Percentiles rank a stretch among this genome's conserved stretches.
These are phyloP conservation scores for Notechis scutatus DNA, from an alignment of 2,113 vertebrate species.

Conservation along the genomic window DNA sequence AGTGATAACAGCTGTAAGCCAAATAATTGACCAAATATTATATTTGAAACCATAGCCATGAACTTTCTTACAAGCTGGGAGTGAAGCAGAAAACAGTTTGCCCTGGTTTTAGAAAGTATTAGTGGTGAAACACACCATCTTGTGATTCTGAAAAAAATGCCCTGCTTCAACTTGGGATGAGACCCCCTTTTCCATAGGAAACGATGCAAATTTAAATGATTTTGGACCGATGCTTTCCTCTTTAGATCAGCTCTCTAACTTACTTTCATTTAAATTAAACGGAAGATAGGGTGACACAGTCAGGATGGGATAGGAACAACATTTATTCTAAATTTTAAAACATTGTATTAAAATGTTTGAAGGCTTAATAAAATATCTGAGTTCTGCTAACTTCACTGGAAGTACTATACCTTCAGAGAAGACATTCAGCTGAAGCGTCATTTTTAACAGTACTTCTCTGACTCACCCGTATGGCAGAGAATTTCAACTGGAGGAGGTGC, in stretches of 20 bases:
- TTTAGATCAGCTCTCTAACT: slow-evolving; percentile 42
- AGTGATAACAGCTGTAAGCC: slow-evolving; percentile 64
- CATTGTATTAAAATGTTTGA: slow-evolving; percentile 57
- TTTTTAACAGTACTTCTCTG: neutral
- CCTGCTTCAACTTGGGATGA: slow-evolving; percentile 41
- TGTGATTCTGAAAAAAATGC: slow-evolving; percentile 19
- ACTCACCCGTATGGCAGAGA: neutral
- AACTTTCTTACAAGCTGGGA: slow-evolving; percentile 59
- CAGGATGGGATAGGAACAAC: slow-evolving; percentile 31
- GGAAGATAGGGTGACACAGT: slow-evolving; percentile 24
- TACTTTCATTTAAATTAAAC: slow-evolving; percentile 21
- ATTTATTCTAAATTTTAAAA: slow-evolving; percentile 50
- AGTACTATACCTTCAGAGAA: slow-evolving; percentile 14
- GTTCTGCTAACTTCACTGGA: slow-evolving; percentile 28
- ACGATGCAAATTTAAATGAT: slow-evolving; percentile 65
- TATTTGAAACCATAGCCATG: slow-evolving; percentile 48
- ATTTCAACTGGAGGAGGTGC: slow-evolving; percentile 39
- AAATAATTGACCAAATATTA: slow-evolving; percentile 53
- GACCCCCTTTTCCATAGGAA: slow-evolving; percentile 76
- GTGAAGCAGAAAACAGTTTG: slow-evolving; percentile 60
- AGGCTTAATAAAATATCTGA: slow-evolving; percentile 47
- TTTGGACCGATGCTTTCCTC: slow-evolving; percentile 33
- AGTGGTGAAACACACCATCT: slow-evolving; percentile 51
- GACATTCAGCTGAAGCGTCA: slow-evolving; percentile 4
- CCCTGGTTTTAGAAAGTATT: slow-evolving; percentile 52